phyloP scores from a whole-genome alignment of 2,888 invertebrate species.

The Ellobium chinense region DNA sequence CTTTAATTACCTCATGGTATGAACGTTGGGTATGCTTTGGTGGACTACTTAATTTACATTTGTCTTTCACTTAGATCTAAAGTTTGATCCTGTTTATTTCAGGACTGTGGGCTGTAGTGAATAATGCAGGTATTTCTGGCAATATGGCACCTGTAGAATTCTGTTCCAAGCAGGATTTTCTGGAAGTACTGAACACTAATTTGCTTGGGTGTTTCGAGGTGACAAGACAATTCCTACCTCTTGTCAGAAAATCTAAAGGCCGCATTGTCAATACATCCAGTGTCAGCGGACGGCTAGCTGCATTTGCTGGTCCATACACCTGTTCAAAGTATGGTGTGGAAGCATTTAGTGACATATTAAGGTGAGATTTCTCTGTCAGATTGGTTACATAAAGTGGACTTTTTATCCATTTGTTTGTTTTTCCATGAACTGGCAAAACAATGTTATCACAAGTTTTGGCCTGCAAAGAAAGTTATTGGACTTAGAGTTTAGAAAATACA shows the following conservation, averaged over 20 bases:
- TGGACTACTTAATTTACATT: no score
- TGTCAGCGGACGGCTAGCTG: constrained; percentile 56
- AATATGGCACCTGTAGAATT: constrained; percentile 69
- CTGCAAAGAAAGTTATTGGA: no score
- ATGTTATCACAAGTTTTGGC: no score
- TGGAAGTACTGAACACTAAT: constrained; percentile 65
- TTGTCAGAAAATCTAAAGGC: constrained; percentile 59
- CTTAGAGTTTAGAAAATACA: no score
- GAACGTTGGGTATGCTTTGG: no score
- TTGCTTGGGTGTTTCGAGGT: constrained; percentile 71
- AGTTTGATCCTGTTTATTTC: no score
- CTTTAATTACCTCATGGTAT: no score
- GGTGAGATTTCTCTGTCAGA: no score
- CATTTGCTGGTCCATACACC: constrained; percentile 52
- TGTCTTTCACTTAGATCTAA: no score
- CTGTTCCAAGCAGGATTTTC: constrained; percentile 66
- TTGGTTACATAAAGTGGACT: no score
- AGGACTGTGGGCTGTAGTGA: constrained; percentile 69
- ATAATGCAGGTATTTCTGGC: constrained; percentile 67
- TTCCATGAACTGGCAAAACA: no score
- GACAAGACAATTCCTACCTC: constrained; percentile 60
- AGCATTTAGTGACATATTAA: constrained; percentile 56
- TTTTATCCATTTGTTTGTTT: no score
- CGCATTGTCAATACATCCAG: constrained; percentile 65
- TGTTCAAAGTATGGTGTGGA: constrained; percentile 63